These are phyloP conservation scores for Acanthococcus lagerstroemiae DNA, from an alignment of 2,888 invertebrate genomes.

Conservation along the genomic window DNA sequence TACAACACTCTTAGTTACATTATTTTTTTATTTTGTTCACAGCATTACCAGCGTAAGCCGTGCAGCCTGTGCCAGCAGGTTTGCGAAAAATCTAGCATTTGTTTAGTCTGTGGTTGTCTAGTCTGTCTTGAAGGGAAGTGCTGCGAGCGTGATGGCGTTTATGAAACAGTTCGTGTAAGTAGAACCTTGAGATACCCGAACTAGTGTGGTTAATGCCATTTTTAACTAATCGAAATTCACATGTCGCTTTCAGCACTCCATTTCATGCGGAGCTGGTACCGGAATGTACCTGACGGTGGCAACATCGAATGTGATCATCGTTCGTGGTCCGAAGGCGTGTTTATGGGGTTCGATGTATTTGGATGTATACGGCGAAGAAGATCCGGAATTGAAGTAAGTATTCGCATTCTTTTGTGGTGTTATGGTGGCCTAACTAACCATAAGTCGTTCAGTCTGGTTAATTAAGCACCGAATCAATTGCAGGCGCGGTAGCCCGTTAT, in stretches of 20 bases:
- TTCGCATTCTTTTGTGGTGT: no score
- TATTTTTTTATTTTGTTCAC: no score
- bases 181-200: no score
- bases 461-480: neutral
- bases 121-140: conserved; percentile 83
- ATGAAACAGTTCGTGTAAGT: conserved; percentile 67
- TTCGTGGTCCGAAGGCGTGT: conserved; percentile 82
- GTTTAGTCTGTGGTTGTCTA: conserved; percentile 83
- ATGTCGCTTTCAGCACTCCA: conserved; percentile 62
- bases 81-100: conserved; percentile 83
- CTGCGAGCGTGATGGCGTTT: conserved; percentile 70
- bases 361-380: conserved; percentile 97
- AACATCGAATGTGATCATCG: conserved; percentile 88
- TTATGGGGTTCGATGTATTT: conserved; percentile 97
- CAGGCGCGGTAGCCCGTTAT: neutral
- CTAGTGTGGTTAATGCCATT: conserved; percentile 4
- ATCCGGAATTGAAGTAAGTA: conserved; percentile 87
- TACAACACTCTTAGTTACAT: no score
- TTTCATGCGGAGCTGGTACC: conserved; percentile 90
- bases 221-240: conserved; percentile 28
- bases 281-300: conserved; percentile 90
- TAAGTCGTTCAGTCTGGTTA: no score
- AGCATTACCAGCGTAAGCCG: conserved; percentile 50
- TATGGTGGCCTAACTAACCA: no score
- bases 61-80: conserved; percentile 81